phyloP scores from a whole-genome alignment of 1,140 invertebrate species.

The Xylocopa sonorina region DNA sequence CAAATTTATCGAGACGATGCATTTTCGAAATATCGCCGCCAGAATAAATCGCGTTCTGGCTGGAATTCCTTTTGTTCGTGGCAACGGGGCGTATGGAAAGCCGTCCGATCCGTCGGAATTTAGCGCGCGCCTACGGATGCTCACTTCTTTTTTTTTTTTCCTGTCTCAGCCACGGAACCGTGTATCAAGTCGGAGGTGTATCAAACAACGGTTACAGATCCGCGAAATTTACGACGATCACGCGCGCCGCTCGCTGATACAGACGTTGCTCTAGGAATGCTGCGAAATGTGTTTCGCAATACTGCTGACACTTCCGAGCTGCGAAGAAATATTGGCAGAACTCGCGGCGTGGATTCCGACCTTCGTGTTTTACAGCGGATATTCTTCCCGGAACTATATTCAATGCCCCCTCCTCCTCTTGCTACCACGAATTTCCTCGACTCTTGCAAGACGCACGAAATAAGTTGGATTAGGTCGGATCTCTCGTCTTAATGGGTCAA shows the following conservation, averaged over 20 bases:
- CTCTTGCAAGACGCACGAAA: neutral
- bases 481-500: too few relatives aligned
- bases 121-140: neutral
- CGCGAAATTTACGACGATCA: constrained; percentile 22
- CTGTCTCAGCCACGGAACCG: neutral
- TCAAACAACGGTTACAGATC: constrained; percentile 34
- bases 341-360: constrained; percentile 6
- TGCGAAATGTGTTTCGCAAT: constrained; percentile 28
- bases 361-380: neutral
- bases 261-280: constrained; percentile 22
- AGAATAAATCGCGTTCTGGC: neutral
- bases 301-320: constrained; percentile 36
- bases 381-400: neutral
- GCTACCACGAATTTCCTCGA: neutral
- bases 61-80: neutral
- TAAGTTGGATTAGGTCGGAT: neutral
- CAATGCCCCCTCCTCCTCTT: neutral
- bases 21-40: too few relatives aligned
- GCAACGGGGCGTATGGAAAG: neutral
- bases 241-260: constrained; percentile 12
- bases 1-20: neutral
- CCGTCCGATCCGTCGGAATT: constrained; percentile 4
- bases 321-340: constrained; percentile 34
- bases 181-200: constrained; percentile 14
- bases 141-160: too few relatives aligned